A percentile compares a stretch with the other conserved stretches of the same genome.
Conservation (phyloP, 2,113 vertebrate species). For the Penelope pileata region DNA sequence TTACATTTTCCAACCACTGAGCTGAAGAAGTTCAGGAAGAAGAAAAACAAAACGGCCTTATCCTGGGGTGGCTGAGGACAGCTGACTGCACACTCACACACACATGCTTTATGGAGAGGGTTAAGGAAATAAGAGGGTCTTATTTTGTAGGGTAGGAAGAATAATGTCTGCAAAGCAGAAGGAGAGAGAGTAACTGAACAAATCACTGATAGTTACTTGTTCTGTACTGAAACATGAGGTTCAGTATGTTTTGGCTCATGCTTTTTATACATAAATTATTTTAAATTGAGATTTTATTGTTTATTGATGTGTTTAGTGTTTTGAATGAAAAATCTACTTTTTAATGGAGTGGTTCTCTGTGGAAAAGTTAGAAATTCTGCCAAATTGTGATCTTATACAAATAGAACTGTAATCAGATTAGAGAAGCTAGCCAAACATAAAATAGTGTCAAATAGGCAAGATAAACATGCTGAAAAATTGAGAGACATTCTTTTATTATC, state of each 20-base stretch:
- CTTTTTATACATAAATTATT: conserved; percentile 30
- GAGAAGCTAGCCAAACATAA: conserved; percentile 48
- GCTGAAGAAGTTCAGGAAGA: background rate
- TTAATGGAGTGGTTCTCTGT: background rate
- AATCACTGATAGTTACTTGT: background rate
- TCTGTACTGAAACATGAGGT: background rate
- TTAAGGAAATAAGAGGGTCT: background rate
- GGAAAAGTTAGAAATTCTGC: conserved; percentile 34
- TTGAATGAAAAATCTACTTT: conserved; percentile 33
- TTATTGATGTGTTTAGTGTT: conserved; percentile 37
- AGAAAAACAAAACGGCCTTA: background rate
- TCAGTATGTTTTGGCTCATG: conserved; percentile 8
- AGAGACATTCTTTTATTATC: conserved; percentile 30
- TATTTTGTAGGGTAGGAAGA: background rate
- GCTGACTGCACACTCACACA: background rate
- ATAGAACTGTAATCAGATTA: conserved; percentile 59
- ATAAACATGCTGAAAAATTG: conserved; percentile 41
- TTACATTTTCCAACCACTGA: background rate
- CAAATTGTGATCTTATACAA: conserved; percentile 34
- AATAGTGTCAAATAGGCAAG: conserved; percentile 54
- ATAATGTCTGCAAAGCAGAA: conserved; percentile 1
- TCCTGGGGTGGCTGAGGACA: background rate
- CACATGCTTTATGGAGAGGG: background rate
- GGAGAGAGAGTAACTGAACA: background rate
- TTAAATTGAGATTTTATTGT: conserved; percentile 50